Percentiles rank a stretch among this genome's conserved stretches.
These are phyloP conservation scores for Pantelozetes paolii DNA, from an alignment of 2,888 invertebrate genomes.

Conservation along the genomic window DNA sequence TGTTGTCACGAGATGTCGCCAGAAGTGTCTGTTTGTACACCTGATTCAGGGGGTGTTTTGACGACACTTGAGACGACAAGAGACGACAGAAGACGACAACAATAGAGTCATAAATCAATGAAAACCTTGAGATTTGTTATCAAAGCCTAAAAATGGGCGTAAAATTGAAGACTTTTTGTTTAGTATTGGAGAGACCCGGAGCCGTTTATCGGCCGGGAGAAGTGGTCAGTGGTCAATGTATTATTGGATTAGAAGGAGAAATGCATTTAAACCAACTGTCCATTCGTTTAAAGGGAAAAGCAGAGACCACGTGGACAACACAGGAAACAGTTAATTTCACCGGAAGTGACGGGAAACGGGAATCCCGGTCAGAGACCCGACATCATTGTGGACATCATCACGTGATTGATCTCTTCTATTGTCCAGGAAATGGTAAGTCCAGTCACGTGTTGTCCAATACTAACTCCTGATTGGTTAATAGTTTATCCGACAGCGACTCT, in stretches of 20 bases:
- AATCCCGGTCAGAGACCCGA: background rate
- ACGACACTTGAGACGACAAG: no score
- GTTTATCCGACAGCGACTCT: background rate
- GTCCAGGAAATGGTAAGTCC: background rate
- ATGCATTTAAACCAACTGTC: background rate
- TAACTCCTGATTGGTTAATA: background rate
- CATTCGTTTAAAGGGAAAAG: background rate
- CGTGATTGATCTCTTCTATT: background rate
- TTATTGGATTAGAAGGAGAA: slow-evolving; percentile 11
- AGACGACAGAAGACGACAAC: no score
- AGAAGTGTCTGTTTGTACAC: no score
- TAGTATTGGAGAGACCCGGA: background rate
- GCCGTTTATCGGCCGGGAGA: slow-evolving; percentile 2
- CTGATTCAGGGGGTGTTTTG: no score
- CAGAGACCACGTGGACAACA: background rate
- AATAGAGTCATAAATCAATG: no score
- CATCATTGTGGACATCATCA: background rate
- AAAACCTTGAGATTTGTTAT: no score
- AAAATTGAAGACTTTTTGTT: background rate
- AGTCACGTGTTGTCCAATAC: background rate
- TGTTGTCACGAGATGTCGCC: no score
- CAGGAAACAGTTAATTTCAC: background rate
- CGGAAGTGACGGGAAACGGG: no score
- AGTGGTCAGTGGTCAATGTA: slow-evolving; percentile 12
- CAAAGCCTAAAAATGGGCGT: background rate